Conservation (phyloP, 2,888 invertebrate genomes). For the Nomada hirtipes region DNA sequence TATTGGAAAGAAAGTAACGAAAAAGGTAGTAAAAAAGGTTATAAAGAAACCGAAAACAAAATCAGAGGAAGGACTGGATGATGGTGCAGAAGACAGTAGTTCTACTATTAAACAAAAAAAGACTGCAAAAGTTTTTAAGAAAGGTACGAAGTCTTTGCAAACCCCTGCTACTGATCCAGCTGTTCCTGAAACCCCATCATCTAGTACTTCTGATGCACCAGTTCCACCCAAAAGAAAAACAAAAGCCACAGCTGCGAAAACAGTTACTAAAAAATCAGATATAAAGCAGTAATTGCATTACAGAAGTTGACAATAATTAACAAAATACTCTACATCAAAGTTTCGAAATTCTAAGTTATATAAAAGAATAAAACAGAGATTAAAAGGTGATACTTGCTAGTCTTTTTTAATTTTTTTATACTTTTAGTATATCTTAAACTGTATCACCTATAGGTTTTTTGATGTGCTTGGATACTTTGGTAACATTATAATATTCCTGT, state of each 20-base stretch:
- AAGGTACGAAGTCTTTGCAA: conserved; percentile 77
- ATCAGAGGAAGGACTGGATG: conserved; percentile 64
- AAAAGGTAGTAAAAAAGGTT: conserved; percentile 86
- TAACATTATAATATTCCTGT: conserved; percentile 41
- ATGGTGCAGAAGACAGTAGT: conserved; percentile 68
- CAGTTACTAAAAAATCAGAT: conserved; percentile 71
- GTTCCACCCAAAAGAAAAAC: conserved; percentile 84
- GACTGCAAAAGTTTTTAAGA: conserved; percentile 85
- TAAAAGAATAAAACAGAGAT: conserved; percentile 19
- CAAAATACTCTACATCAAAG: conserved; percentile 40
- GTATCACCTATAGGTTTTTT: conserved; percentile 51
- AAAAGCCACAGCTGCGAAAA: conserved; percentile 69
- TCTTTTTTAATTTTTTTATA: conserved; percentile 66
- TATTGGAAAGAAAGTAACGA: conserved; percentile 82
- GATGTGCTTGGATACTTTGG: conserved; percentile 32
- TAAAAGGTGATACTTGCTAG: conserved; percentile 65
- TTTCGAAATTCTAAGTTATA: conserved; percentile 29
- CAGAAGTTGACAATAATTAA: conserved; percentile 50
- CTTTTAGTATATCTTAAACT: conserved; percentile 56
- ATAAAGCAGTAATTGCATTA: conserved; percentile 67
- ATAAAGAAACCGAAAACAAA: conserved; percentile 75
- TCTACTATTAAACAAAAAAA: conserved; percentile 84
- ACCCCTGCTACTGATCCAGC: conserved; percentile 83
- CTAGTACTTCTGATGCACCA: conserved; percentile 79
- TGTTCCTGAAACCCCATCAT: conserved; percentile 85